Base-by-base conservation (phyloP, 2,797 vertebrate species). In the Borostomias antarcticus region DNA sequence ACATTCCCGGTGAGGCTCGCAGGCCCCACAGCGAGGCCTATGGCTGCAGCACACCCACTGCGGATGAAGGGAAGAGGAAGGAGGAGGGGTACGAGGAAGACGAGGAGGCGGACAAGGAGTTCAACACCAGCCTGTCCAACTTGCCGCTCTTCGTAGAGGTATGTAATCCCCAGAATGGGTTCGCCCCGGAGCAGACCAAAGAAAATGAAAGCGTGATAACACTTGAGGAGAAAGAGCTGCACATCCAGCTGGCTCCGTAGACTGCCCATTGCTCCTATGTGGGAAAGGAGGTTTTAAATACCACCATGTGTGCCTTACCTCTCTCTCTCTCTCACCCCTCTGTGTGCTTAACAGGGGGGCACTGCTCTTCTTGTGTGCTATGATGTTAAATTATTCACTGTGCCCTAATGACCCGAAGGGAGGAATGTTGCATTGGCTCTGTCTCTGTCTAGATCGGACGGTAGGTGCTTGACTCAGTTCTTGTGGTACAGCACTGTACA, bases 21-120 rank as follows among this genome's bases (percentile, higher is more conserved):
- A 93, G 94, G 76, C 93, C 95, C 75, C 94, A 94, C 64, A 89
- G 86, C 0, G 95, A 95, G 85, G 93, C 92, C 33, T 95, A 94
- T 0, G 90, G 93, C 69, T 94, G 93, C 65, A 91, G 90, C 58
- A 82, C 66, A 56, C 91, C 91, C 4, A 80, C 89, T 28, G 87
- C 91, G 32, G 93, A 86, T 7, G 88, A 95, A 70, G 93, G 89
- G 45, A 95, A 94, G 83, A 92, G 92, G 21, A 94, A 94, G 74
- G 93, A 91, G 0, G 90, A 80, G 1, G 75, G 85, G 33, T 73
- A 70, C 45, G 37, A 58, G 6, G 79, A 96, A 30, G 90, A 89
- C 0, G 83, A 92, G 79, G 89, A 93, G 79, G 74, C 90, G 78
- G 78, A 94, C 86, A 92, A 91, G 52, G 89, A 92, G 70, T 95